Evolutionary conservation across 2,113 vertebrate species (phyloP).

Genomic region (Saiga tatarica): DNA sequence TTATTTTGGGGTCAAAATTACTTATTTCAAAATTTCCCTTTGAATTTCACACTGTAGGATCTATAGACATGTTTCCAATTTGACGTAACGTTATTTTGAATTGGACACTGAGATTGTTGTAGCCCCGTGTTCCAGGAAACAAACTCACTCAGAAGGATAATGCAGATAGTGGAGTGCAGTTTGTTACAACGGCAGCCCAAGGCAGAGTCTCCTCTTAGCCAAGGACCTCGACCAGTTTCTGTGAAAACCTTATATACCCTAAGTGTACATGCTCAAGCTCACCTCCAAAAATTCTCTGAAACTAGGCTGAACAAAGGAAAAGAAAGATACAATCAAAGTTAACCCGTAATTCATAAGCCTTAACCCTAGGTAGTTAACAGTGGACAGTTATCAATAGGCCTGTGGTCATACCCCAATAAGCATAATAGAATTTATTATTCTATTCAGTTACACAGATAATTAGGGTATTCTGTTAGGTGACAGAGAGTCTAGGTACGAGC

Average conservation of each 20-base stretch:
- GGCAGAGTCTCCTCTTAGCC: background rate
- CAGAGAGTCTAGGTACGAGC: accelerated
- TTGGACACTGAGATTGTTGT: background rate
- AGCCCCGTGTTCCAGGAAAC: background rate
- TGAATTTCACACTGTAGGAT: background rate
- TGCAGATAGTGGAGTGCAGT: background rate
- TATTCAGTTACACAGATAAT: background rate
- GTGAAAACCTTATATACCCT: background rate
- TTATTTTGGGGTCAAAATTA: background rate
- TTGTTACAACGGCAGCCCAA: accelerated
- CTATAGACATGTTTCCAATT: background rate
- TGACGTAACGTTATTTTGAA: background rate
- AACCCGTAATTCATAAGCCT: background rate
- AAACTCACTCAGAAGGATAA: background rate
- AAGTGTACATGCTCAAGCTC: background rate
- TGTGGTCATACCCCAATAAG: background rate
- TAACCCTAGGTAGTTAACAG: background rate
- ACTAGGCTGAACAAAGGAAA: background rate
- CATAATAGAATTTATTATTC: background rate
- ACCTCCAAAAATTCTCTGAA: background rate
- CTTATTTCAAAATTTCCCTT: background rate
- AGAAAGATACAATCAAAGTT: background rate
- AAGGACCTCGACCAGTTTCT: background rate
- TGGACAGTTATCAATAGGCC: background rate
- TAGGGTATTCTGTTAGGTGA: background rate